These are phyloP conservation scores for Oryzias melastigma DNA, from an alignment of 2,113 vertebrate species.

Conservation along the genomic window DNA sequence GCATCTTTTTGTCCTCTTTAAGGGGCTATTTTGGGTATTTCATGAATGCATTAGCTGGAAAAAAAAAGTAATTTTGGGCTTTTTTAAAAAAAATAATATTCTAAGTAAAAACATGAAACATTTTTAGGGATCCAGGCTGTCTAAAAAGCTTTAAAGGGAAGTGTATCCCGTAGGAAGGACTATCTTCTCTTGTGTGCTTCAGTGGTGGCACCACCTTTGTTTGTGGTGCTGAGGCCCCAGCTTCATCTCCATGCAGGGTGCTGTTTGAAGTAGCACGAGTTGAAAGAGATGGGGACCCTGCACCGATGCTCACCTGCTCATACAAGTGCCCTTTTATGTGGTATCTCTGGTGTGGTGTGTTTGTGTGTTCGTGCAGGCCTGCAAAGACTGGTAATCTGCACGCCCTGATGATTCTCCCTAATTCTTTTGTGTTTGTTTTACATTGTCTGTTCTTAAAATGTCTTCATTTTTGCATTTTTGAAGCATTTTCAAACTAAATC, in stretches of 20 bases:
- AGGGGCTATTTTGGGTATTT: no score
- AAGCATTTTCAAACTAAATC: neutral
- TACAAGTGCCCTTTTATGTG: conserved; percentile 72
- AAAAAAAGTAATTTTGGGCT: no score
- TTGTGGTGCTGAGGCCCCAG: conserved; percentile 62
- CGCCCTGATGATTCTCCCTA: conserved; percentile 17
- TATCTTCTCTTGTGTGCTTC: conserved; percentile 12
- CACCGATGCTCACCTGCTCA: conserved; percentile 66
- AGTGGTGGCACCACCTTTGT: conserved; percentile 65
- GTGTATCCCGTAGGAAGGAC: conserved; percentile 11
- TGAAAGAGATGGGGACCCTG: conserved; percentile 68
- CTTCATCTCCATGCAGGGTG: conserved; percentile 63
- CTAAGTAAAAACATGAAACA: no score
- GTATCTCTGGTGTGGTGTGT: conserved; percentile 39
- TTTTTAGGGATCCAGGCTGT: no score
- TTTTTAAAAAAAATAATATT: no score
- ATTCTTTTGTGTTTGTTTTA: conserved; percentile 24
- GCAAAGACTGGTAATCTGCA: conserved; percentile 37
- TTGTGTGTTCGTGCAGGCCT: conserved; percentile 29
- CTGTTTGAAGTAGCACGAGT: conserved; percentile 73
- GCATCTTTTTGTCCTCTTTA: neutral
- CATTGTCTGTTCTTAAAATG: conserved; percentile 12
- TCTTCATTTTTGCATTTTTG: neutral
- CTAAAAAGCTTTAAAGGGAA: neutral
- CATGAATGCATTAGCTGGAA: no score